Evolutionary conservation across 2,888 invertebrate genomes (phyloP), one percentile per base, ranked within the genome.

Genomic region (Anoncus sp.): DNA sequence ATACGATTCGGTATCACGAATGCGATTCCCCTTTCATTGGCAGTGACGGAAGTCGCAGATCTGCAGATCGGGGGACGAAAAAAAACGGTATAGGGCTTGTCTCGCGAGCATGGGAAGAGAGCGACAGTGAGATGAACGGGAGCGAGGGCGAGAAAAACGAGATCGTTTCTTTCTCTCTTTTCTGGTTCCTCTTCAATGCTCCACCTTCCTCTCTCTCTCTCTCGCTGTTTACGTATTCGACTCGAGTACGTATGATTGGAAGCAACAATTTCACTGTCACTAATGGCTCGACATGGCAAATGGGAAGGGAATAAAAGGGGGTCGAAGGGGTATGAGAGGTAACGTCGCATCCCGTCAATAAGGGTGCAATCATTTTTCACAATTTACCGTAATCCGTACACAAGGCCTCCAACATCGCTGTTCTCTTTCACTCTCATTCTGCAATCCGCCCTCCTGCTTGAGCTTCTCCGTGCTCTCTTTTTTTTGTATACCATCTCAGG

Each of bases 321-420:
- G n/a, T n/a, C n/a, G 71, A 6, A 12, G 20, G 24, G 18, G 60
- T 2, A 38, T 12, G 35, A 16, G 49, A 24, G 38, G 40, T 43
- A 51, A 24, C 24, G 16, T 22, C 20, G 66, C 55, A 27, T 57
- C 59, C 35, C 75, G 82, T 84, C 84, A 87, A 86, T 86, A 86
- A 85, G 82, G 73, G 83, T 66, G 74, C 83, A 81, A 87, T 88
- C 86, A 87, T 88, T 88, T 87, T 88, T 88, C 87, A 88, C 87
- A 87, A 87, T 87, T 85, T 86, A 82, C 73, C 75, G 77, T 85
- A 84, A 86, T 84, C 82, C 80, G 71, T 81, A 60, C 53, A 60
- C 62, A 72, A 57, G 66, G 75, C 70, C 57, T 22, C 20, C 38
- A 16, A 20, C 47, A 47, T 59, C 47, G 27, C 67, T 51, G n/a